Conservation (phyloP, 2,113 vertebrate genomes). For the Dryoscopus gambensis region DNA sequence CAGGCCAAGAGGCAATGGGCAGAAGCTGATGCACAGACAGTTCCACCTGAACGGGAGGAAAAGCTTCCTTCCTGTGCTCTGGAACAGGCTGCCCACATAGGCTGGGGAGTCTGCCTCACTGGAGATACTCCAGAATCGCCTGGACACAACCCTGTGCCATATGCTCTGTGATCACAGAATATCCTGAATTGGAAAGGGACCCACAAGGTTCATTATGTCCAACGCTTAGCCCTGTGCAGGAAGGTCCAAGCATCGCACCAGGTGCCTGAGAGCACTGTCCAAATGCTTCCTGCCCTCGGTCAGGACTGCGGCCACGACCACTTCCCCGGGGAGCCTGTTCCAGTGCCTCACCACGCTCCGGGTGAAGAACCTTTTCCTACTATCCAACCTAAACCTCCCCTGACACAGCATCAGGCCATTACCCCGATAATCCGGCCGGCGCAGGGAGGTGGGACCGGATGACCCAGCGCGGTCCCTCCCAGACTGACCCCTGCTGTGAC, state of each 20-base stretch:
- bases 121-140: not conserved
- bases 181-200: not conserved
- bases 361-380: not conserved
- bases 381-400: not conserved
- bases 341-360: not conserved
- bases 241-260: not conserved
- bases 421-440: too few relatives aligned
- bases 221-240: not conserved
- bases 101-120: not conserved
- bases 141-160: not conserved
- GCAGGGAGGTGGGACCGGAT: not conserved
- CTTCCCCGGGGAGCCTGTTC: not conserved
- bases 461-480: not conserved
- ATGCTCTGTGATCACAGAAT: not conserved
- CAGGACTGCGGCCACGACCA: fast-evolving
- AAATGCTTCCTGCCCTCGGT: too few relatives aligned
- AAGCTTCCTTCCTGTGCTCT: not conserved
- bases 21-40: not conserved
- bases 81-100: not conserved
- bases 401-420: fast-evolving
- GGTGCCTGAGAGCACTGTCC: not conserved
- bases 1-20: not conserved
- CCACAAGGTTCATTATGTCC: fast-evolving
- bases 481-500: fast-evolving
- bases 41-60: not conserved